These are phyloP conservation scores for Triplophysa dalaica DNA, from an alignment of 2,113 vertebrate genomes.

Conservation along the genomic window DNA sequence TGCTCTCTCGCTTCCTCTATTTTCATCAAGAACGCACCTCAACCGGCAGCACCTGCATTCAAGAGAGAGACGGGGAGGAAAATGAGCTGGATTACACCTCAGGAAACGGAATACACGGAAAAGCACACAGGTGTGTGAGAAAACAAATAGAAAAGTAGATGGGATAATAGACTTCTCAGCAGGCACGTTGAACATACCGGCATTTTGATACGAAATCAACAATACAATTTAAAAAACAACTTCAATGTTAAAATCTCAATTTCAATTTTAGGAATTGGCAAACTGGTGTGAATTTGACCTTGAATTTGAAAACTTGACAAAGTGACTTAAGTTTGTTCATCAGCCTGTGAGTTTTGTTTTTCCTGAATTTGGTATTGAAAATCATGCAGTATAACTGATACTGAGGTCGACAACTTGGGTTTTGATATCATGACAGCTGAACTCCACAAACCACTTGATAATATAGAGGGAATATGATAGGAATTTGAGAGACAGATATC, in stretches of 20 bases:
- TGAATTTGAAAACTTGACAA: no score
- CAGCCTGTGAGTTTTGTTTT: no score
- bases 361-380: no score
- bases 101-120: background rate
- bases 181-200: no score
- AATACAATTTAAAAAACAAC: no score
- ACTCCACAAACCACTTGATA: background rate
- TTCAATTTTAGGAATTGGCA: no score
- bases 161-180: background rate
- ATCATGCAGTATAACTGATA: no score
- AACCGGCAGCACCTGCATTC: conserved; percentile 46
- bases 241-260: no score
- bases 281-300: no score
- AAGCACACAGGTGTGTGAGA: conserved; percentile 53
- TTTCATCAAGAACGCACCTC: conserved; percentile 41
- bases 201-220: no score
- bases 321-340: no score
- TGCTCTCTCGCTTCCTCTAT: conserved; percentile 38
- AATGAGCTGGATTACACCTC: conserved; percentile 8
- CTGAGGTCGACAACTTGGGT: background rate
- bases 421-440: background rate
- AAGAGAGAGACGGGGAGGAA: background rate
- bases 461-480: background rate
- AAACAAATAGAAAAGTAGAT: background rate
- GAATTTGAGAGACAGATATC: background rate